phyloP scores from a whole-genome alignment of 2,113 vertebrate genomes.

The Pelecanoides urinatrix region DNA sequence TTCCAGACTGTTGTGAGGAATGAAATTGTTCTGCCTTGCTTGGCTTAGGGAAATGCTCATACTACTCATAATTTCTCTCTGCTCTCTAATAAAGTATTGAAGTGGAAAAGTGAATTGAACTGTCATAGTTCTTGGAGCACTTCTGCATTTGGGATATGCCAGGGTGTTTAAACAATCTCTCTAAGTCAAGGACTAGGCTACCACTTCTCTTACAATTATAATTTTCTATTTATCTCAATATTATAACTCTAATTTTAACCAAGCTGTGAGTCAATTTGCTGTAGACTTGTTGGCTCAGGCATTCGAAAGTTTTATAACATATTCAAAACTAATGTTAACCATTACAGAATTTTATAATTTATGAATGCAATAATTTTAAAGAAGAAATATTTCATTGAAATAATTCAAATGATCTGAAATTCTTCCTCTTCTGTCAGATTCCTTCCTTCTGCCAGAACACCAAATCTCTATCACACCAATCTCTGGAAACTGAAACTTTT shows the following conservation, averaged over 20 bases:
- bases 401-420: background rate
- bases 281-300: background rate
- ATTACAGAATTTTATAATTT: background rate
- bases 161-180: background rate
- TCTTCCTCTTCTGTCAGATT: background rate
- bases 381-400: background rate
- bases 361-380: background rate
- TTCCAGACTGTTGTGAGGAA: background rate
- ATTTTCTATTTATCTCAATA: background rate
- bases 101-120: constrained; percentile 12
- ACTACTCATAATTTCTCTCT: background rate
- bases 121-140: background rate
- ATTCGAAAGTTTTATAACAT: background rate
- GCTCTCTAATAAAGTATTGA: background rate
- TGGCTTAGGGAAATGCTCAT: background rate
- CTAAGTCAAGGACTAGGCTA: background rate
- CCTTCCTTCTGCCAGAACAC: background rate
- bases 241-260: background rate
- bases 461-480: background rate
- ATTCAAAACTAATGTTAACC: background rate
- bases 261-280: background rate
- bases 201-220: background rate
- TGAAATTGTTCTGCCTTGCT: background rate
- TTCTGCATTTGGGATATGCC: background rate
- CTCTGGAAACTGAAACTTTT: background rate